Base-by-base conservation (phyloP, 2,888 invertebrate genomes). In the Gisinianus flammeolus region DNA sequence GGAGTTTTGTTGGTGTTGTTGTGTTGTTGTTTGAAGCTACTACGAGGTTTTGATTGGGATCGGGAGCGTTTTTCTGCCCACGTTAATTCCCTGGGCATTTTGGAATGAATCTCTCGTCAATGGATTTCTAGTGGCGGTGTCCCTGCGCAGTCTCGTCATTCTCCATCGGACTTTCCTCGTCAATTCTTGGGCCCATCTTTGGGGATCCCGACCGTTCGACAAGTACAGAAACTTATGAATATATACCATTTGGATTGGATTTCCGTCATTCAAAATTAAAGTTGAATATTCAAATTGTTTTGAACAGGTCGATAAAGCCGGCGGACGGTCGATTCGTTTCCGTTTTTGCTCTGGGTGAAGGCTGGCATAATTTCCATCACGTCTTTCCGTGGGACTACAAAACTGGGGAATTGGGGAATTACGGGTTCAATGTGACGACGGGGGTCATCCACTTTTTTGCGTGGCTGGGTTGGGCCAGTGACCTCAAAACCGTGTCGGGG, bases 321-420 rank as follows among this genome's bases (percentile, higher is more conserved):
- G 88, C 90, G 0, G 92, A 96, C 87, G 95, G 94, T 86, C 89
- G 90, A 82, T 88, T 89, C 0, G 95, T 96, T 0, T 91, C 94
- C 0, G 85, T 93, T 0, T 87, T 90, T 54, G 92, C 93, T 0
- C 88, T 91, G 66, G 93, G 93, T 26, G 93, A 94, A 86, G 95
- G 94, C 16, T 94, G 93, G 92, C 94, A 95, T 87, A 95, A 95
- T 88, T 95, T 94, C 87, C 95, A 95, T 85, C 95, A 95, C 87
- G 92, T 92, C 24, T 95, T 95, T 87, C 94, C 95, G 0, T 93
- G 93, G 91, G 90, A 90, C 85, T 90, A 90, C 86, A 86, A 88
- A 69, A 88, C 89, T 2, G 87, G 88, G 56, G 90, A 90, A 85
- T 87, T 87, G 78, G 89, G 89, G 0, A 84, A 84, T 28, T 80